phyloP scores from a whole-genome alignment of 2,113 vertebrate genomes.

The Bambusicola thoracicus region DNA sequence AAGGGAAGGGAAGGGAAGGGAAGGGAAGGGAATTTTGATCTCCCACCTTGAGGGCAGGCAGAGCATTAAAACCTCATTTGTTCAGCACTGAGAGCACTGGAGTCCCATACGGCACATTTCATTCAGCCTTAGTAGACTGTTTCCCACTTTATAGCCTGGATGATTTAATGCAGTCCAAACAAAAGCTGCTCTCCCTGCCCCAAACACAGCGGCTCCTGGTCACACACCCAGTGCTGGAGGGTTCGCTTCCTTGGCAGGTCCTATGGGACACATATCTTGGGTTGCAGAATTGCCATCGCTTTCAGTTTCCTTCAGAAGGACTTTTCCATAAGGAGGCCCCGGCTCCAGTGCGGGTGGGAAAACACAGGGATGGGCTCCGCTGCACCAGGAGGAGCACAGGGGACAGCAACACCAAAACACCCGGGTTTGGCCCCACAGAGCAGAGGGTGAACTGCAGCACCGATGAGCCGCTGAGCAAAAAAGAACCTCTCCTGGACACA shows the following conservation, averaged over 20 bases:
- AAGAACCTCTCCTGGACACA: neutral
- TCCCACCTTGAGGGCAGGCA: neutral
- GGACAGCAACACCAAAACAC: neutral
- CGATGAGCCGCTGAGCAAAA: neutral
- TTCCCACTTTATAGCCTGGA: neutral
- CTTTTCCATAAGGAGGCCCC: neutral
- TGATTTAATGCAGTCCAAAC: neutral
- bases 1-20: no score
- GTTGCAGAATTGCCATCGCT: neutral
- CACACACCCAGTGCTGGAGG: accelerated
- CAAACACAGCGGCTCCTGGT: neutral
- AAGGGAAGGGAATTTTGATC: neutral
- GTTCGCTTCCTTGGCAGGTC: neutral
- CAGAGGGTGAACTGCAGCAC: neutral
- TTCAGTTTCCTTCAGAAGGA: neutral
- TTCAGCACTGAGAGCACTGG: neutral
- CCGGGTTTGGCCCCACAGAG: accelerated
- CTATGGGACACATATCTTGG: neutral
- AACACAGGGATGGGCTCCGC: neutral
- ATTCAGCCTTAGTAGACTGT: neutral
- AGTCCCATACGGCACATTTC: neutral
- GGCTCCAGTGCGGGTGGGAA: neutral
- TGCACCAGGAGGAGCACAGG: neutral
- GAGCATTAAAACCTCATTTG: neutral
- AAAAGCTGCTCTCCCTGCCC: neutral